phyloP scores from a whole-genome alignment of 2,888 invertebrate species.

The Diaphora mendica region DNA sequence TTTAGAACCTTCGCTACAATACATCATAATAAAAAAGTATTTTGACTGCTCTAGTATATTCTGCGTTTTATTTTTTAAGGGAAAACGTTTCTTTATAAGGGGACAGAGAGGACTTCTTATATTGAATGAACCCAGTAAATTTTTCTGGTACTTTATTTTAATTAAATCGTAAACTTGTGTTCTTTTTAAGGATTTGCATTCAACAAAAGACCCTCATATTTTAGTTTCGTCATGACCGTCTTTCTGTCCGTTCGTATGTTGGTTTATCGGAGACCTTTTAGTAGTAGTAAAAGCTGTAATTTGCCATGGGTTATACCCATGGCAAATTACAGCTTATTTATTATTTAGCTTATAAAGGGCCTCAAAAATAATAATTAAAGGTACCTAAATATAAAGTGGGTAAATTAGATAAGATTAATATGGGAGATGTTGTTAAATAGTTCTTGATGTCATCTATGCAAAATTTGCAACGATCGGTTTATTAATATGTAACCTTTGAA shows the following conservation, averaged over 20 bases:
- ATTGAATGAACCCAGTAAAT: not conserved
- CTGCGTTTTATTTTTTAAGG: constrained; percentile 23
- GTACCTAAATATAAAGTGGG: too few species aligned
- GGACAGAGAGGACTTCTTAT: not conserved
- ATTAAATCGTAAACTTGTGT: not conserved
- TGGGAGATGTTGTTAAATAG: too few species aligned
- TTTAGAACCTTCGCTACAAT: constrained; percentile 26
- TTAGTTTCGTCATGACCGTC: not conserved
- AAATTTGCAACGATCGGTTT: too few species aligned
- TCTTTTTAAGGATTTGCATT: not conserved
- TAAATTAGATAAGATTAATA: too few species aligned
- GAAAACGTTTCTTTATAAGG: constrained; percentile 6
- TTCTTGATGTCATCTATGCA: too few species aligned
- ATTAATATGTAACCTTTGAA: too few species aligned
- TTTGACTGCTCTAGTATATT: constrained; percentile 23
- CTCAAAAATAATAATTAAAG: too few species aligned
- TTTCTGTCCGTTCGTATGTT: not conserved
- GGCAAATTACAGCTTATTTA: too few species aligned
- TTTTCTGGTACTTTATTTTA: not conserved
- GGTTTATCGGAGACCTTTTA: not conserved
- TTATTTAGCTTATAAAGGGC: too few species aligned
- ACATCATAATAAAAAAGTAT: constrained; percentile 39
- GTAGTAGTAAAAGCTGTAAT: not conserved
- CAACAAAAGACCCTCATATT: not conserved
- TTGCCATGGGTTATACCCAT: not conserved